Percentiles rank a stretch among this genome's conserved stretches.
Evolutionary conservation across 2,797 vertebrate genomes (phyloP).

Genomic region (Oreonectes daqikongensis): DNA sequence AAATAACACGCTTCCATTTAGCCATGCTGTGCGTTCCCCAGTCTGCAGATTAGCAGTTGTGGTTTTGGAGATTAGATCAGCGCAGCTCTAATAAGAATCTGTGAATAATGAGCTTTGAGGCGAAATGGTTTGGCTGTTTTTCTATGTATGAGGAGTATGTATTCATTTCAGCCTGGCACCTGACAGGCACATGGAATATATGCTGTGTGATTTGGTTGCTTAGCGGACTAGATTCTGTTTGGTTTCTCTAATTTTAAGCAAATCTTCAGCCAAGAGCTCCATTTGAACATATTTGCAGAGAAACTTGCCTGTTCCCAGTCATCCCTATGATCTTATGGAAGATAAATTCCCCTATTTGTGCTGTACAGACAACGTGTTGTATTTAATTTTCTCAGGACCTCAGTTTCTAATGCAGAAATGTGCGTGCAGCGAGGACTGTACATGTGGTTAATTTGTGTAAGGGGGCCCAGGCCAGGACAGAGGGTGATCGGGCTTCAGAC

Average conservation of each 20-base stretch:
- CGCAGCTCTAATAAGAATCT: slow-evolving; percentile 14
- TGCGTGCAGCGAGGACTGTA: slow-evolving; percentile 40
- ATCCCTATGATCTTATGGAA: slow-evolving; percentile 1
- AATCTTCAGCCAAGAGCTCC: slow-evolving; percentile 2
- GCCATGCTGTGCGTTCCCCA: not conserved
- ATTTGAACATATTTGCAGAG: slow-evolving; percentile 15
- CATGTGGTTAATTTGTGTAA: slow-evolving; percentile 47
- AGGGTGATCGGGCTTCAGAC: slow-evolving; percentile 52
- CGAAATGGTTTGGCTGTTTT: slow-evolving; percentile 26
- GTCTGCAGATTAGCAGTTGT: slow-evolving; percentile 34
- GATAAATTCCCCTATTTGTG: slow-evolving; percentile 3
- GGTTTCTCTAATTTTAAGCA: not conserved
- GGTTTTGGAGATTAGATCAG: slow-evolving; percentile 40
- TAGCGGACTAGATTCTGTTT: not conserved
- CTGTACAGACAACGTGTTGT: not conserved
- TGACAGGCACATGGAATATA: not conserved
- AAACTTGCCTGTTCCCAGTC: not conserved
- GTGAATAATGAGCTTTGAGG: slow-evolving; percentile 42
- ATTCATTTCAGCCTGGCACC: slow-evolving; percentile 18
- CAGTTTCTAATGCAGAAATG: slow-evolving; percentile 38
- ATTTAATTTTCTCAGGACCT: slow-evolving; percentile 24
- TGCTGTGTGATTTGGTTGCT: slow-evolving; percentile 9
- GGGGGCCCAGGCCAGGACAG: slow-evolving; percentile 37
- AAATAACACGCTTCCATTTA: slow-evolving; percentile 16
- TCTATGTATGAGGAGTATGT: slow-evolving; percentile 3